These are phyloP conservation scores for Tiliacea citrago DNA, from an alignment of 2,888 invertebrate genomes.

Conservation along the genomic window DNA sequence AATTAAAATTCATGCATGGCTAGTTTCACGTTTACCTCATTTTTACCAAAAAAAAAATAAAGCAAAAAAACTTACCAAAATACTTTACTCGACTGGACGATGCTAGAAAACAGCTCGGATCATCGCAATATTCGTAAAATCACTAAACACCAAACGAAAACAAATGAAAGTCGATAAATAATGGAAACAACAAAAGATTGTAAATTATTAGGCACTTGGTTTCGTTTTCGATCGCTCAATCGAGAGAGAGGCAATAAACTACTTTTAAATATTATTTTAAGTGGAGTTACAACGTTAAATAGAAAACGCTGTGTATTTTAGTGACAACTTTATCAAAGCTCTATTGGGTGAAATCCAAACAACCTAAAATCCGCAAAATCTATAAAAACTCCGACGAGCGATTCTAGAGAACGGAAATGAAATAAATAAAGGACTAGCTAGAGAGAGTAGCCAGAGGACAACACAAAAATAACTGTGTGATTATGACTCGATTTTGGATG, in stretches of 20 bases:
- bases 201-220: constrained; percentile 80
- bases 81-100: constrained; percentile 82
- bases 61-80: constrained; percentile 83
- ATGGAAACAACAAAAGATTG: constrained; percentile 72
- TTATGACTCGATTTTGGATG: constrained; percentile 14
- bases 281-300: constrained; percentile 13
- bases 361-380: constrained; percentile 38
- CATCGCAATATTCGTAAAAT: constrained; percentile 83
- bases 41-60: constrained; percentile 9
- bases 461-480: constrained; percentile 3
- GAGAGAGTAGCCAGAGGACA: no score
- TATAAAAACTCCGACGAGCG: constrained; percentile 43
- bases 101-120: constrained; percentile 90
- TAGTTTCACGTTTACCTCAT: constrained; percentile 27
- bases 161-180: constrained; percentile 71
- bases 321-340: constrained; percentile 21
- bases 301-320: constrained; percentile 31
- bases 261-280: constrained; percentile 29
- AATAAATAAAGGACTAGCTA: constrained; percentile 46
- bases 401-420: constrained; percentile 53
- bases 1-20: constrained; percentile 31
- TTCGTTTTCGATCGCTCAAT: constrained; percentile 73
- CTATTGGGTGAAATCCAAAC: constrained; percentile 25
- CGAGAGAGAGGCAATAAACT: constrained; percentile 30
- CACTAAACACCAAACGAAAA: constrained; percentile 79